Evolutionary conservation across 2,113 vertebrate species (phyloP), one percentile per base, ranked within the genome.

Genomic region (Shinisaurus crocodilurus): DNA sequence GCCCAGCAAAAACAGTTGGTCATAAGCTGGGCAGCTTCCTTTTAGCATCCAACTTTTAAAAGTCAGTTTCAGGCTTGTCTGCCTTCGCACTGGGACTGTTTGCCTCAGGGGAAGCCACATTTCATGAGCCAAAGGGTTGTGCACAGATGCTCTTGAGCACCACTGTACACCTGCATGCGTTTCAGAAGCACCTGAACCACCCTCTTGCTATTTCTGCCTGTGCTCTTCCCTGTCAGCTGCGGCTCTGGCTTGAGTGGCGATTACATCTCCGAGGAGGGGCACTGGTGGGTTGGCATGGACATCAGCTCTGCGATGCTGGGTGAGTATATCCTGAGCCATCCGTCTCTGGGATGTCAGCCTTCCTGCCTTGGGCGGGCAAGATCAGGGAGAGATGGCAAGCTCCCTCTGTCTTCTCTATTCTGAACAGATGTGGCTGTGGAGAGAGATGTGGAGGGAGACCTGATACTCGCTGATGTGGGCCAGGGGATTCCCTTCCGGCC

Each of bases 181-280:
- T 20, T 82, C n/a, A 37, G 54, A 48, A 23, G 20, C n/a, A 10
- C 34, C 23, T n/a, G 8, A 82, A 34, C 7, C 32, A 18, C 54
- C 48, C 34, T 3, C 29, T 7, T n/a, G 8, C 18, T 63, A 7
- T 76, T 10, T 0, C 45, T 82, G 18, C 0, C 86, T 50, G 32
- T 69, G 25, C 37, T 76, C 27, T 70, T 54, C 69, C 48, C 16
- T 96, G 93, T 40, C 81, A 99, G 99, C 87, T 99, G 99, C 1
- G 99, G 99, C 43, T 99, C 99, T 13, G 99, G 99, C 20, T 97
- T 99, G 93, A 99, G 99, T 37, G 99, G 99, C 70, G 98, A 99
- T 95, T 97, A 97, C 91, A 97, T 99, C 83, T 97, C 99, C 0
- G 97, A 99, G 1, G 97, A 98, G 65, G 98, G 99, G 2, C 99